phyloP scores from a whole-genome alignment of 2,888 invertebrate species.

The Patella ulyssiponensis region DNA sequence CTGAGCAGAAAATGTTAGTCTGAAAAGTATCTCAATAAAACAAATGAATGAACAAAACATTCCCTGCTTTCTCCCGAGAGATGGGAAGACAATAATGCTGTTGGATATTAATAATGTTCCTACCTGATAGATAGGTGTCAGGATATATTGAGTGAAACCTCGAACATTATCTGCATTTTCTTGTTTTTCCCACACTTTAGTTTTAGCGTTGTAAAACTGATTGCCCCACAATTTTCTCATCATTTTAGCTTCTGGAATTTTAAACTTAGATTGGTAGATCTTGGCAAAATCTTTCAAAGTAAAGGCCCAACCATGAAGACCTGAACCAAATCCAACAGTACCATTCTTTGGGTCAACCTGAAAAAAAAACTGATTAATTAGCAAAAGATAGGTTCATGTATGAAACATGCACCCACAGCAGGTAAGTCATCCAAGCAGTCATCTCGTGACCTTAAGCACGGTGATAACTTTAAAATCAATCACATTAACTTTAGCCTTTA shows the following conservation, averaged over 20 bases:
- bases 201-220: slow-evolving; percentile 96
- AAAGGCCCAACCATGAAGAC: slow-evolving; percentile 99
- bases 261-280: slow-evolving; percentile 99
- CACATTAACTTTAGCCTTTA: no score
- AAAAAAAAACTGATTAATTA: neutral
- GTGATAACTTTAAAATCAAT: no score
- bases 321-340: slow-evolving; percentile 99
- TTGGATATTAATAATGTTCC: no score
- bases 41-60: no score
- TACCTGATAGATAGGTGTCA: slow-evolving; percentile 99
- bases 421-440: no score
- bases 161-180: slow-evolving; percentile 73
- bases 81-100: no score
- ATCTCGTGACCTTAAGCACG: no score
- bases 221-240: slow-evolving; percentile 98
- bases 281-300: slow-evolving; percentile 99
- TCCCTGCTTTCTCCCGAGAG: no score
- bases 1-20: no score
- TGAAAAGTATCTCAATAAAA: no score
- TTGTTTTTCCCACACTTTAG: slow-evolving; percentile 90
- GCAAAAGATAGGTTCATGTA: no score
- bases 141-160: slow-evolving; percentile 98
- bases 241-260: slow-evolving; percentile 88
- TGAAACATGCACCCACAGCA: no score
- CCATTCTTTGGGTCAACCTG: slow-evolving; percentile 96